Percentiles rank a stretch among this genome's conserved stretches.
Conservation (phyloP, 2,797 vertebrate species). For the Takifugu rubripes region DNA sequence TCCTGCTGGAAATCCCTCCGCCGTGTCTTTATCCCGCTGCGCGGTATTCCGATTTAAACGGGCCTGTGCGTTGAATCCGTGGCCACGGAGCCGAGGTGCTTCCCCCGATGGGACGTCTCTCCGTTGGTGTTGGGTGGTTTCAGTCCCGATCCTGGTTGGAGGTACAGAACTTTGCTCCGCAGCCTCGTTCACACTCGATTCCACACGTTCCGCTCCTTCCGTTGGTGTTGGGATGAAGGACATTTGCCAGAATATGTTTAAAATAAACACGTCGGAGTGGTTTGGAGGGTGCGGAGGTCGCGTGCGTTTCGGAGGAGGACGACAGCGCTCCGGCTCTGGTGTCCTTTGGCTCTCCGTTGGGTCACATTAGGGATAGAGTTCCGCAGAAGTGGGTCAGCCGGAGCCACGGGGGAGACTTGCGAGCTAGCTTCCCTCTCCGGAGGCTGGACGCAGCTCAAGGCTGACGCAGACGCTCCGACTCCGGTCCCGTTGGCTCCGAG, state of each 20-base stretch:
- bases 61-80: constrained; percentile 7
- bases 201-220: no score
- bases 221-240: no score
- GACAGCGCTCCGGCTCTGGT: not conserved
- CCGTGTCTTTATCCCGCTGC: no score
- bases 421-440: constrained; percentile 46
- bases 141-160: no score
- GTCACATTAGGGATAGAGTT: constrained; percentile 72
- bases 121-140: no score
- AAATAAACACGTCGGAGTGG: no score
- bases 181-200: no score
- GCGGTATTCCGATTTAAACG: constrained; percentile 8
- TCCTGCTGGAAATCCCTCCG: no score
- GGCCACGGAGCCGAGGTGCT: no score
- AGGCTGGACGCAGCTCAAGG: constrained; percentile 36
- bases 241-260: no score
- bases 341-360: constrained; percentile 47
- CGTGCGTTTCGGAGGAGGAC: not conserved
- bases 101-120: no score
- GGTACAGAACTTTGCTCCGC: no score
- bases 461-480: constrained; percentile 34
- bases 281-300: not conserved
- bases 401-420: constrained; percentile 63
- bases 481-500: constrained; percentile 5
- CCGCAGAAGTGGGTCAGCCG: constrained; percentile 69